Evolutionary conservation across 2,797 vertebrate species (phyloP), one percentile per base, ranked within the genome.

Genomic region (Eospalax fontanierii): DNA sequence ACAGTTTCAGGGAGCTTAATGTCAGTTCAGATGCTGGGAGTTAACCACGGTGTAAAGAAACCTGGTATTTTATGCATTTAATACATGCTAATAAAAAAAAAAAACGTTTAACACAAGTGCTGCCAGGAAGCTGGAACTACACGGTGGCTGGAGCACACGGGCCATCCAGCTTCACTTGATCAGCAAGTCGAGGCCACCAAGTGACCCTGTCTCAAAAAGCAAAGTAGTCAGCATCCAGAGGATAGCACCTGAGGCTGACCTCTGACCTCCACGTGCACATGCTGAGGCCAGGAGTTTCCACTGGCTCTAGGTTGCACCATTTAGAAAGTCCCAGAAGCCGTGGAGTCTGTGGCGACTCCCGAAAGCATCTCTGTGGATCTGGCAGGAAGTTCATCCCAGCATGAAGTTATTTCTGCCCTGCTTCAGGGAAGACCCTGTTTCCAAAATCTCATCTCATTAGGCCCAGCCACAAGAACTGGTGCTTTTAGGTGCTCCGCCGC

Each of bases 281-380:
- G n/a, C 2, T 0, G 61, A 30, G 38, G 26, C 68, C 21, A 24
- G 57, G 35, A 83, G 50, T 50, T 57, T 28, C 14, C 11, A 6
- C 2, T 0, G 4, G 61, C 24, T 57, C 50, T 15, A 22, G 26
- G n/a, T 68, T 74, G 68, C 40, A 0, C 71, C 11, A 0, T 0
- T 30, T 59, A 57, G 80, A 87, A 79, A 75, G 4, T 35, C 4
- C 66, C 2, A 1, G 76, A 71, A 74, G 61, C 40, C 2, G 0
- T 1, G 8, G 40, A 10, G 4, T 15, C 61, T 8, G 5, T 3
- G 38, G 12, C 3, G n/a, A n/a, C 46, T 50, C 43, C 4, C 33
- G 38, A n/a, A 35, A 54, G 66, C 73, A 24, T 4, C 63, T 71
- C 28, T 19, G 0, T 9, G 21, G 40, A 18, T 8, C 5, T 38